Evolutionary conservation across 2,113 vertebrate species (phyloP), one percentile per base, ranked within the genome.

Genomic region (Cettia cetti): DNA sequence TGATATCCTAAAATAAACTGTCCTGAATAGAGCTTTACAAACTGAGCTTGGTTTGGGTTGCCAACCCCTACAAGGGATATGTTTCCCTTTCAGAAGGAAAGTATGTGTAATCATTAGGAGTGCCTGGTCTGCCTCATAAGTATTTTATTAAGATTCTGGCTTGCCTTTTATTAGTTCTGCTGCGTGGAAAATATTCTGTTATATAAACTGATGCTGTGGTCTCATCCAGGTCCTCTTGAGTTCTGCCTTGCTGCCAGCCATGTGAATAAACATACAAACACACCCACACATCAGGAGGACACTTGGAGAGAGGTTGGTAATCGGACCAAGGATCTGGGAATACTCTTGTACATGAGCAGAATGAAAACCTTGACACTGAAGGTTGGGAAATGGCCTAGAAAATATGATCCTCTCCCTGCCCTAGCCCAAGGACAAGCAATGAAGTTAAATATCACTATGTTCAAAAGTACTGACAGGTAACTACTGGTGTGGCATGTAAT

Each of bases 141-240:
- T 92, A 86, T 95, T 94, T 95, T 93, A 93, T 96, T 95, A 89
- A 84, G 76, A 66, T 63, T 87, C 59, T 96, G 94, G 68, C 80
- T 93, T 86, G 82, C 44, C 61, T 95, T 95, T 91, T 95, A 66
- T 90, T 92, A 78, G 79, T 92, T 95, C 60, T 95, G 68, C 74
- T 82, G 69, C 61, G 35, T 82, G 91, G 92, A 94, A 96, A 96
- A 94, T 94, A 95, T 56, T 95, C 71, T 86, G 65, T 95, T 92
- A 87, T 3, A 19, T 92, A 94, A 91, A 91, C 69, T 61, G 64
- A 37, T 95, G 69, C 31, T 76, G 65, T 1, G 4, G 81, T 89
- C 93, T 89, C 56, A 72, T 85, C 89, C 45, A 65, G 83, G 68
- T 72, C 61, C 69, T 65, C 70, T 77, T 49, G 69, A 70, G 61